Evolutionary conservation across 2,888 invertebrate genomes (phyloP), one percentile per base, ranked within the genome.

Genomic region (Drosophila neonasuta): DNA sequence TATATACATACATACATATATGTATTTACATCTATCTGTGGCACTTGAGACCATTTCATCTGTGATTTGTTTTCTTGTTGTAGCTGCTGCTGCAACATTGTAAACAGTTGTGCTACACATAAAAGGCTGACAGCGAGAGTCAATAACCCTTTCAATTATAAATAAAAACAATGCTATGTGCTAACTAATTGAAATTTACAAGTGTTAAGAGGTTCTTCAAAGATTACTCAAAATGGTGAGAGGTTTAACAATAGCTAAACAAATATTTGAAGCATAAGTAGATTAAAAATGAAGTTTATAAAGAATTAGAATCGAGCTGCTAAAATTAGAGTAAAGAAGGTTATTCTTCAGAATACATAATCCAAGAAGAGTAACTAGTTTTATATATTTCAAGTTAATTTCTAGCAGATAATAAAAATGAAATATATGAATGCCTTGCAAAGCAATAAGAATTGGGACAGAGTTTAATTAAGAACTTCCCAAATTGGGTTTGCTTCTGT

Each of bases 41-140:
- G 32, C 74, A 82, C 83, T 80, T 67, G 71, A 77, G 66, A 62
- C 65, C 55, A 67, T 59, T 76, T 62, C 64, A 79, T 62, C 54
- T 67, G 60, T 56, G 69, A 72, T 73, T 69, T 68, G 71, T 57
- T 62, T 30, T 70, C 39, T 15, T 15, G 39, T 41, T 66, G 24
- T 32, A 42, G 51, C 29, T 41, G 39, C 10, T 45, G 32, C 20
- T 39, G 30, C 45, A 64, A 57, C 52, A 57, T 13, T 55, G 64
- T 42, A 69, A 74, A 65, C 60, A 70, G 57, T 51, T 57, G 60
- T 17, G 45, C 2, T 32, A 15, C 50, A 55, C 50, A 55, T 56
- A 48, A 42, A 61, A 67, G n/a, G 8, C 58, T 57, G 36, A 3
- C 11, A 2, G 9, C 24, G 24, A 32, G 55, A 65, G 74, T 73